Evolutionary conservation across 2,888 invertebrate species (phyloP), one percentile per base, ranked within the genome.

Genomic region (Octodonta nipae): DNA sequence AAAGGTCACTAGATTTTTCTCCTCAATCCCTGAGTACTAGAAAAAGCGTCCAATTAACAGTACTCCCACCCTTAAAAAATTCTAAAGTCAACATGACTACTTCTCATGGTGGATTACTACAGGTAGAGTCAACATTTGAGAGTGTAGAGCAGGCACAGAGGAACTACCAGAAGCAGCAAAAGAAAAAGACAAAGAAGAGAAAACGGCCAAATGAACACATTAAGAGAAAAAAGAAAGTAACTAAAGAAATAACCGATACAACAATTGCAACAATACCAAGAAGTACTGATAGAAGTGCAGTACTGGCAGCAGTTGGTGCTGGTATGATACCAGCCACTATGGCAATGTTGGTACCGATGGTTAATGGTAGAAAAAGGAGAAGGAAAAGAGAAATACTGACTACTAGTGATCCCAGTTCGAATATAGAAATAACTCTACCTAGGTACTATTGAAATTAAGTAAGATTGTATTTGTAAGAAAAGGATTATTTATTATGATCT

Each of bases 281-380:
- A 5, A 50, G 46, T 28, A 57, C 63, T 3, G 73, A 76, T 47
- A 70, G 70, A 43, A 68, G 75, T 0, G 73, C 77, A 0, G 68
- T 80, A 17, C 52, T 80, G 40, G 78, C 80, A 5, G 79, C 79
- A 1, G 77, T 81, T 1, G 78, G 81, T 1, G 81, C 82, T 10
- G 82, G 82, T 1, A 78, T 83, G 75, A 67, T 83, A 12, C 82
- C 82, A 4, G 82, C 81, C 0, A 79, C 82, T 0, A 78, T 82
- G 75, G 82, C 81, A 0, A 78, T 82, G 75, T 67, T 83, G 43
- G 75, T 82, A 20, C 83, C 83, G 0, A 75, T 82, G 70, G 63
- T 82, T 36, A 77, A 76, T n/a, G 60, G 68, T 26, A 64, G 60
- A 44, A 61, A 59, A 32, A 44, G 49, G 33, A 45, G 47, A 30